Conservation (phyloP, 1,140 invertebrate species). For the Meloidogyne floridensis region DNA sequence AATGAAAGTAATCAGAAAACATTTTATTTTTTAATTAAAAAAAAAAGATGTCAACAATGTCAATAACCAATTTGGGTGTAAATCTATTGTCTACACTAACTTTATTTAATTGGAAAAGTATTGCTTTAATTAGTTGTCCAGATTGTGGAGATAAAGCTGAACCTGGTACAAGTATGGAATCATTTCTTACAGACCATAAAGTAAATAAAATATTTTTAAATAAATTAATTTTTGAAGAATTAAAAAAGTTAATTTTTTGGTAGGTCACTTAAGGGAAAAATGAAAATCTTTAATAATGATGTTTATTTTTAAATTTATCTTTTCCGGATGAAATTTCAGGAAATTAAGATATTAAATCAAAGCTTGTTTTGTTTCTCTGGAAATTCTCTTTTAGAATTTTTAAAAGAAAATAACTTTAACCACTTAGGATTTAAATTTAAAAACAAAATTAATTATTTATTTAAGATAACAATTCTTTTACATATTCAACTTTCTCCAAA, state of each 20-base stretch:
- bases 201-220: background rate
- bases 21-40: background rate
- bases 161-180: slow-evolving; percentile 6
- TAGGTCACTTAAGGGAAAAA: too few relatives aligned
- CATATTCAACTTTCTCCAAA: background rate
- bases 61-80: slow-evolving; percentile 34
- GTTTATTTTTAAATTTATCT: too few relatives aligned
- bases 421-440: too few relatives aligned
- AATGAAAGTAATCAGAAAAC: too few relatives aligned
- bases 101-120: slow-evolving; percentile 37
- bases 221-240: slow-evolving; percentile 13
- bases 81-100: slow-evolving; percentile 35
- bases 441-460: background rate
- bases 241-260: background rate
- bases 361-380: too few relatives aligned
- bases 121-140: slow-evolving; percentile 33
- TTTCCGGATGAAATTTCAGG: too few relatives aligned
- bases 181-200: background rate
- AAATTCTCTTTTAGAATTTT: too few relatives aligned
- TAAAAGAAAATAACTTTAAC: too few relatives aligned
- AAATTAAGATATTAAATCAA: too few relatives aligned
- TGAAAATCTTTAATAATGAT: too few relatives aligned
- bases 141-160: slow-evolving; percentile 18
- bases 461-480: background rate
- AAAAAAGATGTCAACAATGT: slow-evolving; percentile 41